Conservation (phyloP, 1,140 invertebrate genomes). For the Heliconius nattereri region DNA sequence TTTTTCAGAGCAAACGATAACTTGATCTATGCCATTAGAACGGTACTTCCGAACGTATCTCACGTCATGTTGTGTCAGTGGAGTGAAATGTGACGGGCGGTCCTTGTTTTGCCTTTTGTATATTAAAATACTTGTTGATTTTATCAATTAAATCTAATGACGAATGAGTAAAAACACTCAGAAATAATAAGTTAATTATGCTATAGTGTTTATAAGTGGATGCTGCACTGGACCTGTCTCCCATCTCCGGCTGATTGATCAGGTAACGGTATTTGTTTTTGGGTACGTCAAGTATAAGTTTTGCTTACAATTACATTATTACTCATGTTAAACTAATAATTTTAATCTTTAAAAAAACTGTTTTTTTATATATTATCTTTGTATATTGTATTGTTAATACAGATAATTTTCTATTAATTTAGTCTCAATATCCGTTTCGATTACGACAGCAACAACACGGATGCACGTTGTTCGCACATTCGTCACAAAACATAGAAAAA, state of each 20-base stretch:
- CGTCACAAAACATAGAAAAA: slow-evolving; percentile 32
- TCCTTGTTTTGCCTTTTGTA: slow-evolving; percentile 70
- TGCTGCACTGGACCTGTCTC: slow-evolving; percentile 43
- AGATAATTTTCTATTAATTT: neutral
- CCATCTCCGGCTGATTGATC: slow-evolving; percentile 54
- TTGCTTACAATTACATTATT: neutral
- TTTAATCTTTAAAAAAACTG: neutral
- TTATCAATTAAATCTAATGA: slow-evolving; percentile 59
- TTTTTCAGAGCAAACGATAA: neutral
- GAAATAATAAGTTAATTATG: slow-evolving; percentile 53
- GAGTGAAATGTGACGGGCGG: slow-evolving; percentile 70
- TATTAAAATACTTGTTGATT: slow-evolving; percentile 72
- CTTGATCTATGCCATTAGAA: neutral
- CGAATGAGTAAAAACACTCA: slow-evolving; percentile 56
- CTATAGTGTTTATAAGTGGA: slow-evolving; percentile 53
- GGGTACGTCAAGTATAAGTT: slow-evolving; percentile 56
- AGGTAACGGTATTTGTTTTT: slow-evolving; percentile 79
- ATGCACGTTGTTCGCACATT: slow-evolving; percentile 33
- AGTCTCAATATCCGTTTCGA: slow-evolving; percentile 17
- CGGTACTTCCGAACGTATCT: slow-evolving; percentile 45
- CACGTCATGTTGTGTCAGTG: slow-evolving; percentile 57
- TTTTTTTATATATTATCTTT: neutral
- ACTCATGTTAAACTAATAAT: neutral
- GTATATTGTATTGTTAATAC: neutral
- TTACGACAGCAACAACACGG: slow-evolving; percentile 16